A percentile compares a stretch with the other conserved stretches of the same genome.
Conservation (phyloP, 1,140 invertebrate genomes). For the Coelopa frigida region DNA sequence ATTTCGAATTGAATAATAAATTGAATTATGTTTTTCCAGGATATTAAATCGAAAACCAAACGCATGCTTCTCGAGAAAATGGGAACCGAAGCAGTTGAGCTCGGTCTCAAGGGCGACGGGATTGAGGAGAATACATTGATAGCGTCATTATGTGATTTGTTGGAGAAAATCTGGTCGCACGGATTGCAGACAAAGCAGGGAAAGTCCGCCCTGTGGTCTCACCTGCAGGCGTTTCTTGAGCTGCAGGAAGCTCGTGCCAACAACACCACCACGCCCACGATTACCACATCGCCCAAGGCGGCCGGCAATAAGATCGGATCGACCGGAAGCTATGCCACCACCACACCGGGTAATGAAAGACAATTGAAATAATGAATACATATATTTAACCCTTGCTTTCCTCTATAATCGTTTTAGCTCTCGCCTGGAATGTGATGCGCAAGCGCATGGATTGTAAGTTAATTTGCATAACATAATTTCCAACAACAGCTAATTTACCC, state of each 20-base stretch:
- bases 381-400: background rate
- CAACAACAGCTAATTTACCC: background rate
- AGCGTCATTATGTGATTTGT: conserved; percentile 91
- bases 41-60: conserved; percentile 90
- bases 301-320: conserved; percentile 27
- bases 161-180: conserved; percentile 97
- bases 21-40: conserved; percentile 48
- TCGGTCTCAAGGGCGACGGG: conserved; percentile 64
- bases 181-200: conserved; percentile 93
- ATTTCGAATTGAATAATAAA: background rate
- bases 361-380: background rate
- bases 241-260: conserved; percentile 63
- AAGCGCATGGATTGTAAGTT: conserved; percentile 85
- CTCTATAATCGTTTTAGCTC: conserved; percentile 50
- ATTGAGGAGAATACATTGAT: conserved; percentile 98
- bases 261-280: conserved; percentile 49
- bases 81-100: conserved; percentile 72
- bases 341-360: conserved; percentile 64
- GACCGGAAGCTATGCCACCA: conserved; percentile 18
- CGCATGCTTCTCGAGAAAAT: conserved; percentile 97
- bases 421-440: conserved; percentile 83
- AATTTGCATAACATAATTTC: conserved; percentile 18
- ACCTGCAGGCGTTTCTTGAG: conserved; percentile 83
- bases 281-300: conserved; percentile 12
- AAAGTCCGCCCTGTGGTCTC: conserved; percentile 92